These are phyloP conservation scores for Micromys minutus DNA, from an alignment of 2,113 vertebrate species.

Conservation along the genomic window DNA sequence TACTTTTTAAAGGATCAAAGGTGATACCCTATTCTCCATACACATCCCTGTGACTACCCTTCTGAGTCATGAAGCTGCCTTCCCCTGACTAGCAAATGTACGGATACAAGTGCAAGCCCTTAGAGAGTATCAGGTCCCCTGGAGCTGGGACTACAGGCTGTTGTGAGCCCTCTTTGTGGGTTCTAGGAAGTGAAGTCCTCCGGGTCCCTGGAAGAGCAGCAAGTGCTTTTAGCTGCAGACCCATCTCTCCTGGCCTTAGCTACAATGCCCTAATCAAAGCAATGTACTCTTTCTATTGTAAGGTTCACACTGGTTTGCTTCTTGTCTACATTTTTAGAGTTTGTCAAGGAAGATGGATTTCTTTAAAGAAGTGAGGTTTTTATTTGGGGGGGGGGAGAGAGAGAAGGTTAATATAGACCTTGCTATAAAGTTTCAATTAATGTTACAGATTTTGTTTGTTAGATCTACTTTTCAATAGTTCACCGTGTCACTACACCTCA, in stretches of 20 bases:
- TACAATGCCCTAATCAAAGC: not conserved
- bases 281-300: not conserved
- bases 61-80: too few species aligned
- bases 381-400: rapidly evolving
- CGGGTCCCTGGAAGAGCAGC: not conserved
- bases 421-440: not conserved
- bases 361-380: not conserved
- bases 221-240: not conserved
- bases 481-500: not conserved
- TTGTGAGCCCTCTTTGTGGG: too few species aligned
- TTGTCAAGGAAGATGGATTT: not conserved
- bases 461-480: slow-evolving; percentile 1
- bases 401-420: not conserved
- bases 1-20: not conserved
- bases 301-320: not conserved
- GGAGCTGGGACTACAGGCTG: not conserved
- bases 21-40: not conserved
- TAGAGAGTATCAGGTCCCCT: not conserved
- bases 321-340: not conserved
- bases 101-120: not conserved
- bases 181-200: not conserved
- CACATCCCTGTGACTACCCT: rapidly evolving
- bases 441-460: not conserved
- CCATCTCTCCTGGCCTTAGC: not conserved
- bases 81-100: too few species aligned